Evolutionary conservation across 2,113 vertebrate genomes (phyloP).

Genomic region (Dicrurus megarhynchus): DNA sequence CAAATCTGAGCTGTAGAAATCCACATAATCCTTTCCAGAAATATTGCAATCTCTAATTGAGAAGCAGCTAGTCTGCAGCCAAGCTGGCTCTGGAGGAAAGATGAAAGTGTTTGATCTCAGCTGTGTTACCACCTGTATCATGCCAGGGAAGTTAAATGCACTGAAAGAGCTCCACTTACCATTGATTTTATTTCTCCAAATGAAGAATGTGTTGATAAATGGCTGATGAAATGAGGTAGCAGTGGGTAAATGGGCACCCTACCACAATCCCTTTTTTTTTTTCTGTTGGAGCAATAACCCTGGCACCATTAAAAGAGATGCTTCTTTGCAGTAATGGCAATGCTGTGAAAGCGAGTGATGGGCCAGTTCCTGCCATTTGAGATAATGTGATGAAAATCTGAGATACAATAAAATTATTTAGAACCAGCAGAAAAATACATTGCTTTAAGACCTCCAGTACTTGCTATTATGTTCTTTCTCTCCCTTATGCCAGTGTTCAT

Average conservation of each 20-base stretch:
- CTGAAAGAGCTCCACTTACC: slow-evolving; percentile 31
- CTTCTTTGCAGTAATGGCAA: slow-evolving; percentile 19
- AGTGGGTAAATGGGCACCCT: slow-evolving; percentile 44
- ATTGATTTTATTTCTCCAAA: slow-evolving; percentile 47
- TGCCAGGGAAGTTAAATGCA: slow-evolving; percentile 42
- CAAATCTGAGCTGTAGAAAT: slow-evolving; percentile 1
- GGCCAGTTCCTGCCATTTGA: slow-evolving; percentile 5
- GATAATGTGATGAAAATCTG: slow-evolving; percentile 15
- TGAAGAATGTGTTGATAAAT: slow-evolving; percentile 46
- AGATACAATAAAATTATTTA: slow-evolving; percentile 6
- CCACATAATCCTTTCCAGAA: slow-evolving; percentile 28
- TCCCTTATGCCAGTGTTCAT: background rate
- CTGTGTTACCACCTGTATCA: slow-evolving; percentile 54
- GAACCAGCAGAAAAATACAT: background rate
- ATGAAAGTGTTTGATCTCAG: slow-evolving; percentile 46
- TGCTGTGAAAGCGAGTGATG: background rate
- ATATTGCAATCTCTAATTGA: background rate
- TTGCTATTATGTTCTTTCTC: background rate
- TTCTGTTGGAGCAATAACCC: background rate
- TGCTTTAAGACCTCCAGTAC: background rate
- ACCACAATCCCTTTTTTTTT: background rate
- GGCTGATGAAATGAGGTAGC: slow-evolving; percentile 48
- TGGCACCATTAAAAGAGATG: slow-evolving; percentile 26
- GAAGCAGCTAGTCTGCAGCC: slow-evolving; percentile 19
- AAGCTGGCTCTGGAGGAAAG: slow-evolving; percentile 50